A percentile compares a stretch with the other conserved stretches of the same genome.
phyloP scores from a whole-genome alignment of 2,888 invertebrate genomes.

The Nemoura dubitans region DNA sequence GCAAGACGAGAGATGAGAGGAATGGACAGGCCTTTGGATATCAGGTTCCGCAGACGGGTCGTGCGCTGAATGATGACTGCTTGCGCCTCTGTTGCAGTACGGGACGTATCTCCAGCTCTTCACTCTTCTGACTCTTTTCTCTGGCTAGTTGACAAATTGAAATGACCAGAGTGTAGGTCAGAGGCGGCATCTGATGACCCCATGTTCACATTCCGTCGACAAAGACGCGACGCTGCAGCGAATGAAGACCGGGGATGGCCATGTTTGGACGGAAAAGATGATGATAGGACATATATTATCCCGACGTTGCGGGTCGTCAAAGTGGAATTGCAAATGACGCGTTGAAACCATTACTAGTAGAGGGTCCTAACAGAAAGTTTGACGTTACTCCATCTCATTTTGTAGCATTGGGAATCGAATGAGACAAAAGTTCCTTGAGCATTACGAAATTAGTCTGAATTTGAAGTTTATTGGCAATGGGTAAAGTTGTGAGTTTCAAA shows the following conservation, averaged over 20 bases:
- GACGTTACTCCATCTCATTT: slow-evolving; percentile 23
- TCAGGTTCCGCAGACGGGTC: not conserved
- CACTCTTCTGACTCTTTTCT: not conserved
- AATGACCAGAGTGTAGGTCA: slow-evolving; percentile 16
- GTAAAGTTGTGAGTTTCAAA: not conserved
- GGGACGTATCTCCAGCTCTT: not conserved
- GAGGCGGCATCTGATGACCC: not conserved
- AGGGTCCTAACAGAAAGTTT: slow-evolving; percentile 17
- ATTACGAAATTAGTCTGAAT: slow-evolving; percentile 31
- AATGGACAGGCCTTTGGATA: not conserved
- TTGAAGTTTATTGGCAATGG: slow-evolving; percentile 30
- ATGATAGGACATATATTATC: not conserved
- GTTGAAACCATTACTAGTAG: slow-evolving; percentile 2
- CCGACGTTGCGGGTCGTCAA: slow-evolving; percentile 8
- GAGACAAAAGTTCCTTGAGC: slow-evolving; percentile 23
- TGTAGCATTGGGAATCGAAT: slow-evolving; percentile 20
- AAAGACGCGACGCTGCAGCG: slow-evolving; percentile 3
- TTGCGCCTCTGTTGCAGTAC: not conserved
- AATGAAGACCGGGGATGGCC: not conserved
- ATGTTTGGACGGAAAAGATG: not conserved
- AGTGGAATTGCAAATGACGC: slow-evolving; percentile 37
- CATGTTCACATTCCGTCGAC: not conserved
- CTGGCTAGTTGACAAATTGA: slow-evolving; percentile 28
- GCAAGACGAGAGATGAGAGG: not conserved
- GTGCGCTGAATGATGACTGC: not conserved